phyloP scores from a whole-genome alignment of 2,888 invertebrate species.

The Halocaridina rubra region DNA sequence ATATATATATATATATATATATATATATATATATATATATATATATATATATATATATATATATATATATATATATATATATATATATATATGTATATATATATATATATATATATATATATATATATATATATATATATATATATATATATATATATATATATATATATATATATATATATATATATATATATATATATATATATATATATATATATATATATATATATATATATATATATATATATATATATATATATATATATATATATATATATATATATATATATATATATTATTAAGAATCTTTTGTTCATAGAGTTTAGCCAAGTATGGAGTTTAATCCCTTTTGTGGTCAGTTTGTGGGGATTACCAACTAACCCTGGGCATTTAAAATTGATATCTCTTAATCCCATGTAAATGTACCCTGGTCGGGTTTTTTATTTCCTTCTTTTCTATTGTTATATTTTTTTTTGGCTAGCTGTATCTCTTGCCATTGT shows the following conservation, averaged over 20 bases:
- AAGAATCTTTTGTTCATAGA: no score
- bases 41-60: not conserved
- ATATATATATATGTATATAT: not conserved
- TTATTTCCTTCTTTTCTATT: no score
- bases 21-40: no score
- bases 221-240: slow-evolving; percentile 3
- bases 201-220: slow-evolving; percentile 5
- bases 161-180: slow-evolving; percentile 16
- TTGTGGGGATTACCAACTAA: no score
- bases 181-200: slow-evolving; percentile 16
- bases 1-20: no score
- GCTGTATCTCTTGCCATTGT: no score
- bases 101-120: not conserved
- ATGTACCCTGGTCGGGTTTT: no score
- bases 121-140: slow-evolving; percentile 23
- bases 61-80: not conserved
- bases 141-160: not conserved
- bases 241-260: slow-evolving; percentile 19
- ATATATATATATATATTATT: slow-evolving; percentile 13
- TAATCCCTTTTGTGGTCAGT: no score
- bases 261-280: slow-evolving; percentile 21
- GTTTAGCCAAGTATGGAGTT: no score
- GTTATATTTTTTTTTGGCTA: no score
- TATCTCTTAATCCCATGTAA: no score
- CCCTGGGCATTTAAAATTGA: no score